A percentile compares a stretch with the other conserved stretches of the same genome.
phyloP scores from a whole-genome alignment of 2,113 vertebrate species.

The Chaenocephalus aceratus region DNA sequence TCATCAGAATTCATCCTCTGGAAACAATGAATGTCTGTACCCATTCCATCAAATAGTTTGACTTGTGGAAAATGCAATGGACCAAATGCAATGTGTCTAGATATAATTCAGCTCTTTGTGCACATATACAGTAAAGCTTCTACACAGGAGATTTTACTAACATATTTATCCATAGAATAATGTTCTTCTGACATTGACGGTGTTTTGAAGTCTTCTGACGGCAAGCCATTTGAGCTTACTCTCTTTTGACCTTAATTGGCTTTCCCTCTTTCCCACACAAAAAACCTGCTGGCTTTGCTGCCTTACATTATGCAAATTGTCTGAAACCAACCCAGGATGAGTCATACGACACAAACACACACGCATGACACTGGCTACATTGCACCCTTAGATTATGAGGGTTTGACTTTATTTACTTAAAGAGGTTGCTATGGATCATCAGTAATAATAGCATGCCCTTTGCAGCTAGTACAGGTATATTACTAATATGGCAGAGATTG shows the following conservation, averaged over 20 bases:
- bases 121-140: background rate
- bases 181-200: background rate
- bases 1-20: no score
- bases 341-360: constrained; percentile 34
- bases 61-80: no score
- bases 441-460: constrained; percentile 33
- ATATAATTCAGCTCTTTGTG: background rate
- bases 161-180: background rate
- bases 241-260: background rate
- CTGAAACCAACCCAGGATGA: constrained; percentile 40
- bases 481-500: constrained; percentile 45
- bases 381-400: background rate
- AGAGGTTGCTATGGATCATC: constrained; percentile 32
- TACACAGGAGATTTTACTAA: background rate
- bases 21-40: no score
- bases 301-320: constrained; percentile 45
- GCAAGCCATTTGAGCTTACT: background rate
- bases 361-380: background rate
- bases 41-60: no score
- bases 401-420: constrained; percentile 56
- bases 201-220: constrained; percentile 1
- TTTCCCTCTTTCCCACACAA: background rate
- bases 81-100: no score
- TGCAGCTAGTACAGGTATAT: constrained; percentile 41
- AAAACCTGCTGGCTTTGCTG: constrained; percentile 33